Evolutionary conservation across 2,797 vertebrate species (phyloP).

Genomic region (Okamejei kenojei): DNA sequence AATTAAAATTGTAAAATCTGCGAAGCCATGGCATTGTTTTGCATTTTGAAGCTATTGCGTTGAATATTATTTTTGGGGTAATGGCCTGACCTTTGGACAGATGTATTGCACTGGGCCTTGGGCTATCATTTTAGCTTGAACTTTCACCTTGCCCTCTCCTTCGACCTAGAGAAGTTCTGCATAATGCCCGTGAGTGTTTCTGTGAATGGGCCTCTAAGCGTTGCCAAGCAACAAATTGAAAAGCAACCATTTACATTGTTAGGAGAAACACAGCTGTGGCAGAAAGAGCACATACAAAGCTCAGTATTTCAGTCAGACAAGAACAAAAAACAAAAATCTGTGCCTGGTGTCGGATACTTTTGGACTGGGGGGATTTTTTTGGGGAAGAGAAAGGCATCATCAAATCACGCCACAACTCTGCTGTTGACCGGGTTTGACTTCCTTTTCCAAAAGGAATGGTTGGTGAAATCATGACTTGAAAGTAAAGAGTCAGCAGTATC

Average conservation of each 20-base stretch:
- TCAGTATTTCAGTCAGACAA: background rate
- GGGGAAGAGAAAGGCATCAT: background rate
- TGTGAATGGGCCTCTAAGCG: background rate
- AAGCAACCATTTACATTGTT: constrained; percentile 34
- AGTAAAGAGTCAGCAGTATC: background rate
- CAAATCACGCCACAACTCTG: background rate
- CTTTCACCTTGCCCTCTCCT: constrained; percentile 9
- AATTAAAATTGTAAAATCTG: background rate
- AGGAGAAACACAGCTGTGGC: constrained; percentile 35
- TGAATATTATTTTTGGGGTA: background rate
- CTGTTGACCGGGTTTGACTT: background rate
- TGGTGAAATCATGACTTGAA: background rate
- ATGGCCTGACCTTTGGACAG: background rate
- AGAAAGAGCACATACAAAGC: background rate
- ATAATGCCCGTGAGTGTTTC: constrained; percentile 29
- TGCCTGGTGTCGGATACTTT: background rate
- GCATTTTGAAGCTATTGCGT: background rate
- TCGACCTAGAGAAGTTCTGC: background rate
- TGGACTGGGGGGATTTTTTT: background rate
- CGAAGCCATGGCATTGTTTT: too few species aligned
- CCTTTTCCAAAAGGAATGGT: background rate
- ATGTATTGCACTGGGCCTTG: background rate
- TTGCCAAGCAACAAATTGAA: constrained; percentile 34
- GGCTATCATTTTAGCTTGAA: constrained; percentile 18
- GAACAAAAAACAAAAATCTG: constrained; percentile 29